phyloP scores from a whole-genome alignment of 2,113 vertebrate species.

The Elephantulus edwardii region DNA sequence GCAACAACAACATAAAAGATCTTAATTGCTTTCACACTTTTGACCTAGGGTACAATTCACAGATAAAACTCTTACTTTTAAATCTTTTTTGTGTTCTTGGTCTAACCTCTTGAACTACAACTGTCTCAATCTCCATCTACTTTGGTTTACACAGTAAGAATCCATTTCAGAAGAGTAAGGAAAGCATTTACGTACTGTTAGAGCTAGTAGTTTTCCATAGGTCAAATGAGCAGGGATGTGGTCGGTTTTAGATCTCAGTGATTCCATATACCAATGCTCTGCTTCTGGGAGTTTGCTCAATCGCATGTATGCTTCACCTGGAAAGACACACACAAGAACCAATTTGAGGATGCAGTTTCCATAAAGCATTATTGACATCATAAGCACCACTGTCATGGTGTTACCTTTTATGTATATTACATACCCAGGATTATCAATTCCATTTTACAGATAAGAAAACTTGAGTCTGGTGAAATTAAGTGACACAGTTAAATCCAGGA shows the following conservation, averaged over 20 bases:
- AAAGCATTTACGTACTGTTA: constrained; percentile 88
- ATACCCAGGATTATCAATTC: background rate
- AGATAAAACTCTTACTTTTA: background rate
- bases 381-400: too few relatives aligned
- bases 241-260: constrained; percentile 93
- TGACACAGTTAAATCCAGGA: background rate
- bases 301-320: constrained; percentile 97
- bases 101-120: background rate
- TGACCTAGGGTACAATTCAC: background rate
- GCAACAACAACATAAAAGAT: too few relatives aligned
- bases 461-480: background rate
- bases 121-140: background rate
- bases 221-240: constrained; percentile 98
- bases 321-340: constrained; percentile 31
- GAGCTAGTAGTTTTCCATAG: constrained; percentile 94
- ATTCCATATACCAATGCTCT: constrained; percentile 95
- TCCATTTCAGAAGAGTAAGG: background rate
- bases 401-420: background rate
- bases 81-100: background rate
- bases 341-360: background rate
- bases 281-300: constrained; percentile 93
- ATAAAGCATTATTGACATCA: background rate
- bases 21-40: background rate
- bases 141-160: rapidly evolving
- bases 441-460: background rate